A percentile compares a stretch with the other conserved stretches of the same genome.
phyloP scores from a whole-genome alignment of 2,888 invertebrate genomes.

The Cephus spinipes region DNA sequence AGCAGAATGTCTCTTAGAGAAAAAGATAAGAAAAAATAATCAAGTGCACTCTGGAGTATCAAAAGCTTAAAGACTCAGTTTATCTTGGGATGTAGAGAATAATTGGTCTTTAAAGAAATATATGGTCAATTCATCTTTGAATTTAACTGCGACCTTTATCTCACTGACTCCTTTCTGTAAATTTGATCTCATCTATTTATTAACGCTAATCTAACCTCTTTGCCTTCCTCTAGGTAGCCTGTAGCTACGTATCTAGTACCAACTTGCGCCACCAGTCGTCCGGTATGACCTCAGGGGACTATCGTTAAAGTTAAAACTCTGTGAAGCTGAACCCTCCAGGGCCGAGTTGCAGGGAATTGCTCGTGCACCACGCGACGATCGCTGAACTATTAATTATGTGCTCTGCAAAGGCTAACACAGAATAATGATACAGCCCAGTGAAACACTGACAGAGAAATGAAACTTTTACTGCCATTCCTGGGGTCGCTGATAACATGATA shows the following conservation, averaged over 20 bases:
- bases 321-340: neutral
- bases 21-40: neutral
- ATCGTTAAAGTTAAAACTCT: slow-evolving; percentile 8
- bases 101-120: neutral
- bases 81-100: neutral
- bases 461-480: neutral
- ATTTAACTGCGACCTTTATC: neutral
- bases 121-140: neutral
- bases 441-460: neutral
- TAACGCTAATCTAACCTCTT: neutral
- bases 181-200: neutral
- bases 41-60: neutral
- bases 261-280: neutral
- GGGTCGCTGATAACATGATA: neutral
- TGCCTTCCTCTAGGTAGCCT: neutral
- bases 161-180: neutral
- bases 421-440: neutral
- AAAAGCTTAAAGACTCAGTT: neutral
- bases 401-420: neutral
- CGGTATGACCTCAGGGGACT: slow-evolving; percentile 1
- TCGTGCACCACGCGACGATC: neutral
- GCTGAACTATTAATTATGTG: neutral
- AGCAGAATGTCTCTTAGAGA: too few species aligned
- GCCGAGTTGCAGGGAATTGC: neutral
- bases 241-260: neutral